Evolutionary conservation across 2,888 invertebrate species (phyloP), one percentile per base, ranked within the genome.

Genomic region (Coleophora flavipennella): DNA sequence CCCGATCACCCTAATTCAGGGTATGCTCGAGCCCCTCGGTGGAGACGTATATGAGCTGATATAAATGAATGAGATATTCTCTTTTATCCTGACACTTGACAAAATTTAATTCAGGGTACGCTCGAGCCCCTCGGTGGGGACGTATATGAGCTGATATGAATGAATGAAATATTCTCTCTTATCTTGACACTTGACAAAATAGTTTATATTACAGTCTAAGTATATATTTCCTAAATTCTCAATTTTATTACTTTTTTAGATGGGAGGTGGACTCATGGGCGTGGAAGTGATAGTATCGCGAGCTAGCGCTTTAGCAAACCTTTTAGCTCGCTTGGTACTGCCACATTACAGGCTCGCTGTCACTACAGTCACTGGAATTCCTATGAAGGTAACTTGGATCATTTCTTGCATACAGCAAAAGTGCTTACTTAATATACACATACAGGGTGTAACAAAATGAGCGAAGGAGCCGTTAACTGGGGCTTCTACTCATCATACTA

Each of bases 301-400:
- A 53, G 94, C 94, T 0, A 90, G 92, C 32, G 84, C 87, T 6
- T 86, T 95, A 38, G 91, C 94, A 0, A 89, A 88, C 43, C 89
- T 94, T 53, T 70, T 95, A 8, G 91, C 92, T 0, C 88, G 91
- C 35, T 72, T 94, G 7, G 93, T 94, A 49, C 69, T 94, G 53
- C 89, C 91, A 2, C 97, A 99, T 67, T 98, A 96, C 58, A 91
- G 94, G 65, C 85, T 99, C 34, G 94, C 96, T 0, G 96, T 95
- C 42, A 99, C 99, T 1, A 98, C 98, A 0, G 98, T 99, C 0
- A 97, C 97, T 6, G 96, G 98, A 3, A 99, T 99, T 57, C 99
- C 99, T 1, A 99, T 99, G 99, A 99, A 99, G 86, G 85, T 85
- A 61, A 32, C 38, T 35, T 25, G 25, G 8, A 33, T 11, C 33